These are phyloP conservation scores for Porites lobata DNA, from an alignment of 92 coral and sea anemone species.

Conservation along the genomic window DNA sequence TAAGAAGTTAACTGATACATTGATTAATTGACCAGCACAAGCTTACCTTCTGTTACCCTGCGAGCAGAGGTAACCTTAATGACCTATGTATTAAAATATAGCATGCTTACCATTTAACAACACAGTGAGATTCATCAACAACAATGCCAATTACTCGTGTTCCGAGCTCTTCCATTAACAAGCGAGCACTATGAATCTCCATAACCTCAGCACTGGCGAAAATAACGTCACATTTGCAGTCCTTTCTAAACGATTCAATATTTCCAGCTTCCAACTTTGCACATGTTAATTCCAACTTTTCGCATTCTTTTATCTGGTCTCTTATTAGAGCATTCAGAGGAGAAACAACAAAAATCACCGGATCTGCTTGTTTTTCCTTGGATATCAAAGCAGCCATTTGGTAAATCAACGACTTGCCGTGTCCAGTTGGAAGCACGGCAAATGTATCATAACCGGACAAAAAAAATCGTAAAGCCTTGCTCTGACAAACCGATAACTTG, in stretches of 20 bases:
- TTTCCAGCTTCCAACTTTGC: neutral
- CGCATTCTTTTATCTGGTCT: neutral
- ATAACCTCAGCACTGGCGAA: neutral
- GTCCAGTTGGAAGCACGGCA: too few relatives aligned
- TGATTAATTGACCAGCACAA: too few relatives aligned
- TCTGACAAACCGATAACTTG: neutral
- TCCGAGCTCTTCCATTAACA: neutral
- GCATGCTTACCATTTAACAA: neutral
- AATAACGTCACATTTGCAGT: neutral
- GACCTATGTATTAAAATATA: too few relatives aligned
- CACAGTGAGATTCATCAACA: constrained; percentile 4
- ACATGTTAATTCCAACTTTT: neutral
- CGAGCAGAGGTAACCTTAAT: too few relatives aligned
- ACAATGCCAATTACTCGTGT: neutral
- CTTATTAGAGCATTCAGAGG: neutral
- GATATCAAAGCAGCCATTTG: neutral
- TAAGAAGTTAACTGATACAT: too few relatives aligned
- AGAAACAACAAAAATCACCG: neutral
- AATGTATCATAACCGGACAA: neutral
- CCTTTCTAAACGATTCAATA: neutral
- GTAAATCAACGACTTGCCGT: neutral
- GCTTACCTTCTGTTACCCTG: too few relatives aligned
- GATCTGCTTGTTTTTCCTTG: neutral
- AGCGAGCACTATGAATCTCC: neutral
- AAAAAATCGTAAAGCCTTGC: neutral